Conservation (phyloP, 2,888 invertebrate species). For the Drosophila koepferae region DNA sequence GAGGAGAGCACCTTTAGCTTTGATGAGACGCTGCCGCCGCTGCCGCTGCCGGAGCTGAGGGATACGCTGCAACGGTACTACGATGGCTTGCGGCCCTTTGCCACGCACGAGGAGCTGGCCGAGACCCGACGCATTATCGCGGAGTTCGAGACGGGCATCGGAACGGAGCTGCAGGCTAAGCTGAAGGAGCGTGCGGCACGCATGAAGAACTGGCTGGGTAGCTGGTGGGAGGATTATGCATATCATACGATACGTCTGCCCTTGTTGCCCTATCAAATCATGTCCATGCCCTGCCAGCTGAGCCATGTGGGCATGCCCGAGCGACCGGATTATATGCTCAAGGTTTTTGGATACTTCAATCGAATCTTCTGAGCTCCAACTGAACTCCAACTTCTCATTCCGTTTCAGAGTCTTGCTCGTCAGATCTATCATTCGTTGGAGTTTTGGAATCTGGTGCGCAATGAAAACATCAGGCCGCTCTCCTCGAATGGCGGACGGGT, state of each 20-base stretch:
- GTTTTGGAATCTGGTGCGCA: conserved; percentile 86
- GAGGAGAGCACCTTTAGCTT: conserved; percentile 86
- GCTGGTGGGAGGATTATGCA: conserved; percentile 87
- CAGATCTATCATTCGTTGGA: conserved; percentile 82
- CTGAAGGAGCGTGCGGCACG: conserved; percentile 85
- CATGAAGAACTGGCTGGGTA: conserved; percentile 87
- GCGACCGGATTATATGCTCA: conserved; percentile 73
- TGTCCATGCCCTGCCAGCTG: conserved; percentile 84
- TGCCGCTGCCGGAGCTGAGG: conserved; percentile 86
- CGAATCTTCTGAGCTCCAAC: background rate
- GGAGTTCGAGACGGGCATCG: conserved; percentile 86
- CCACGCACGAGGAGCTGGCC: conserved; percentile 85
- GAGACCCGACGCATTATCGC: conserved; percentile 85
- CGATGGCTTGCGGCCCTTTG: conserved; percentile 86
- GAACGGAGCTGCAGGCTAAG: conserved; percentile 85
- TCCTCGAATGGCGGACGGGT: conserved; percentile 83
- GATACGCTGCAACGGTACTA: conserved; percentile 87
- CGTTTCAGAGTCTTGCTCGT: conserved; percentile 73
- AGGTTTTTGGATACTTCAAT: conserved; percentile 44
- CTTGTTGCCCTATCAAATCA: conserved; percentile 86
- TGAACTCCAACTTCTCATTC: background rate
- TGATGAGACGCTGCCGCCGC: conserved; percentile 86
- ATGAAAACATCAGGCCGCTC: conserved; percentile 83
- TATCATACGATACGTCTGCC: conserved; percentile 86
- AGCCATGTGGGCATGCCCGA: conserved; percentile 78